These are phyloP conservation scores for Boleophthalmus pectinirostris DNA, from an alignment of 2,113 vertebrate genomes.

Conservation along the genomic window DNA sequence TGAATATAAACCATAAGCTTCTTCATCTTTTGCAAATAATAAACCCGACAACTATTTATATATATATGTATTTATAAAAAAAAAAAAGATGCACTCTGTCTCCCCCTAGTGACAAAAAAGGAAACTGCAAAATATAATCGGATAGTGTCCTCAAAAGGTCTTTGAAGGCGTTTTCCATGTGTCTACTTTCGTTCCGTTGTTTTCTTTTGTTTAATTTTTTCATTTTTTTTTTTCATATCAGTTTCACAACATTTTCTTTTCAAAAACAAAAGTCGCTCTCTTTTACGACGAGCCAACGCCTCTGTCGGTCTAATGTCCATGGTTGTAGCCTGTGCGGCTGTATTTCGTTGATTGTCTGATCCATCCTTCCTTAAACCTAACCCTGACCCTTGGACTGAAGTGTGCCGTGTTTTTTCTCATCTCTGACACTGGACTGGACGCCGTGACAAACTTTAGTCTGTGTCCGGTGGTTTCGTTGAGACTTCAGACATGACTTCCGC, in stretches of 20 bases:
- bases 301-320: background rate
- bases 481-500: conserved; percentile 61
- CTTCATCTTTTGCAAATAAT: background rate
- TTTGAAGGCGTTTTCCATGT: background rate
- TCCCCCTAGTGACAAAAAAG: background rate
- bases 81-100: background rate
- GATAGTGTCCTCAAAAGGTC: background rate
- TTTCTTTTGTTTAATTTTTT: background rate
- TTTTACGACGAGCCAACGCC: background rate
- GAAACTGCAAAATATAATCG: background rate
- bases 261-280: background rate
- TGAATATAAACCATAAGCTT: background rate
- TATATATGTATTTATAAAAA: too few species aligned
- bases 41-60: background rate
- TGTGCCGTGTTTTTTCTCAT: background rate
- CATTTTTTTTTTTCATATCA: background rate
- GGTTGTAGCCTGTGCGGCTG: too few species aligned
- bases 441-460: background rate
- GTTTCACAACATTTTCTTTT: background rate
- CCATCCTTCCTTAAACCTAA: background rate
- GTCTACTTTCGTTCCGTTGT: background rate
- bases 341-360: background rate
- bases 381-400: background rate
- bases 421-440: background rate
- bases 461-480: background rate